Evolutionary conservation across 2,888 invertebrate species (phyloP), one percentile per base, ranked within the genome.

Genomic region (Zootermopsis nevadensis): DNA sequence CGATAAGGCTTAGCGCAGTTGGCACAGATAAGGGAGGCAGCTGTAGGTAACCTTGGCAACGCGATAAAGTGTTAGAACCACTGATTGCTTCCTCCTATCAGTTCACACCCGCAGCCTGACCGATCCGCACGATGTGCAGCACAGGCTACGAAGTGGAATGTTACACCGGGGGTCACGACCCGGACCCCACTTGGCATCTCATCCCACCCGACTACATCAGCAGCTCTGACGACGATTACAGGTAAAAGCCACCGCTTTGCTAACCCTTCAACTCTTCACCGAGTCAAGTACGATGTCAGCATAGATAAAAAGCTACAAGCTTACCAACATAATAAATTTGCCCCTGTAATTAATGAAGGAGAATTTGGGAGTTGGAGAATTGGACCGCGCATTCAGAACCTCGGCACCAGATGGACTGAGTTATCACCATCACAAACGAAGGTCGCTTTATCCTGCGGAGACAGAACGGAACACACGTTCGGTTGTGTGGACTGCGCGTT

Each of bases 151-250:
- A 94, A 87, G 91, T 92, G 87, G 92, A 92, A 35, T 79, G 79
- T 19, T 79, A 79, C n/a, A 24, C 35, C 15, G 79, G 79, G 33
- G 35, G 31, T 87, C 48, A 77, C 48, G 82, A 82, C n/a, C 77
- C 82, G 53, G 82, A 79, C 35, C 60, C 67, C 42, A 69, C 84
- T 38, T 94, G 94, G 94, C 92, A 94, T 84, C 92, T 93, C 86
- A 92, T 94, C 86, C 94, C 94, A 19, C 93, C 94, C 87, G 94
- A 94, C 89, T 95, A 94, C 88, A 92, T 93, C 67, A 69, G 42
- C 38, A 91, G 90, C 85, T 88, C 92, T 89, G 94, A 94, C 74
- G 94, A 95, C 80, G 95, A 94, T 87, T 94, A 94, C 88, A 91
- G 94, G 90, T 93, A 91, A n/a, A n/a, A 53, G 81, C 42, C n/a